Evolutionary conservation across 2,797 vertebrate genomes (phyloP), one percentile per base, ranked within the genome.

Genomic region (Ataeniobius toweri): DNA sequence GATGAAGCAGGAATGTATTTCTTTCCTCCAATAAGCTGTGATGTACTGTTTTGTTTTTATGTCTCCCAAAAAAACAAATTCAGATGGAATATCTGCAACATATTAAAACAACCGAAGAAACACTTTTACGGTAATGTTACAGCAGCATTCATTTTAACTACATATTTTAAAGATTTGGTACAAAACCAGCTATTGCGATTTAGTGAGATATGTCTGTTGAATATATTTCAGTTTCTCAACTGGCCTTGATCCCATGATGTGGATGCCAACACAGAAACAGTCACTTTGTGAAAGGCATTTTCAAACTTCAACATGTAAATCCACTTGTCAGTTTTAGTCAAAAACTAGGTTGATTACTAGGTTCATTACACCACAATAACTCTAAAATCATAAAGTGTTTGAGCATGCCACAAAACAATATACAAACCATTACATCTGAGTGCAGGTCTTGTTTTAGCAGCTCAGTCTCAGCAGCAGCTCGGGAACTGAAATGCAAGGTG

Each of bases 31-130:
- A 3, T 65, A 39, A 65, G 61, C 14, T 36, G 18, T 39, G 20
- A 18, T 39, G 61, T 36, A 36, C 18, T 22, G 31, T 39, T 39
- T 39, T 3, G 16, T 63, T 59, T 71, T 55, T 67, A 72, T 59
- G 80, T 77, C n/a, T 39, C 56, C 56, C 80, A 73, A 56, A 79
- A 78, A 84, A 84, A 18, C 48, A 18, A 44, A 74, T 59, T 88
- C 53, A 67, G 36, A 65, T 78, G 55, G 67, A 83, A 61, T 18
- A 58, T 26, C 22, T 26, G 46, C 68, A 28, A 22, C n/a, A 48
- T 48, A 16, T n/a, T 48, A 48, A 70, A 31, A 71, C 59, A 61
- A 16, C 16, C 5, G 28, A 31, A 18, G 26, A 31, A 6, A 9
- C 6, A 51, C n/a, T 26, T 70, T 70, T 50, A 9, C 44, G 14